These are phyloP conservation scores for Episyrphus balteatus DNA, from an alignment of 1,140 invertebrate genomes.

Conservation along the genomic window DNA sequence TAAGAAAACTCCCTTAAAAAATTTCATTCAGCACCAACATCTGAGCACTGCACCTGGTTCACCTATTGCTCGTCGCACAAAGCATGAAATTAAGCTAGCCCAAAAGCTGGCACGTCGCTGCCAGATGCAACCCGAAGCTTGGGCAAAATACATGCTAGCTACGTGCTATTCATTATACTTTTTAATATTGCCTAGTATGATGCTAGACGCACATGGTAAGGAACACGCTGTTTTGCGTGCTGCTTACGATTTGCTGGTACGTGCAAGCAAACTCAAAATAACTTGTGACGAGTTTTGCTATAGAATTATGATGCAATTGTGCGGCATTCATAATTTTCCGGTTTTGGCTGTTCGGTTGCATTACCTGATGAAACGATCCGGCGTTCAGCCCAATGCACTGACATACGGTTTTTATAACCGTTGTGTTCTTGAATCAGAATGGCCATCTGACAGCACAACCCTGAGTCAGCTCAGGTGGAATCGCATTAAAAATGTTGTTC, in stretches of 20 bases:
- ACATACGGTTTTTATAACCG: conserved; percentile 82
- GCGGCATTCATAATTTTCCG: conserved; percentile 87
- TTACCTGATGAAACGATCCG: conserved; percentile 89
- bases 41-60: conserved; percentile 58
- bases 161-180: conserved; percentile 96
- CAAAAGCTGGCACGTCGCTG: conserved; percentile 77
- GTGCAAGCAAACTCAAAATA: conserved; percentile 69
- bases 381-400: conserved; percentile 91
- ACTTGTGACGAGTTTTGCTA: conserved; percentile 96
- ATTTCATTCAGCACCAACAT: conserved; percentile 36
- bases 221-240: conserved; percentile 66
- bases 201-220: conserved; percentile 46
- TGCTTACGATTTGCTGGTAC: conserved; percentile 77
- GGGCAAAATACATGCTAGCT: conserved; percentile 82
- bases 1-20: conserved; percentile 32
- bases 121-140: conserved; percentile 63
- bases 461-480: conserved; percentile 80
- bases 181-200: conserved; percentile 78
- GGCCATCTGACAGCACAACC: conserved; percentile 80
- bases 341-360: conserved; percentile 89
- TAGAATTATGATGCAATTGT: conserved; percentile 96
- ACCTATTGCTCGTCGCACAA: conserved; percentile 83
- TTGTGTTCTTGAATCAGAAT: conserved; percentile 83
- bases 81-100: conserved; percentile 87
- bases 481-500: conserved; percentile 82